Percentiles rank a stretch among this genome's conserved stretches.
Evolutionary conservation across 2,888 invertebrate genomes (phyloP).

Genomic region (Chironomus tentans): DNA sequence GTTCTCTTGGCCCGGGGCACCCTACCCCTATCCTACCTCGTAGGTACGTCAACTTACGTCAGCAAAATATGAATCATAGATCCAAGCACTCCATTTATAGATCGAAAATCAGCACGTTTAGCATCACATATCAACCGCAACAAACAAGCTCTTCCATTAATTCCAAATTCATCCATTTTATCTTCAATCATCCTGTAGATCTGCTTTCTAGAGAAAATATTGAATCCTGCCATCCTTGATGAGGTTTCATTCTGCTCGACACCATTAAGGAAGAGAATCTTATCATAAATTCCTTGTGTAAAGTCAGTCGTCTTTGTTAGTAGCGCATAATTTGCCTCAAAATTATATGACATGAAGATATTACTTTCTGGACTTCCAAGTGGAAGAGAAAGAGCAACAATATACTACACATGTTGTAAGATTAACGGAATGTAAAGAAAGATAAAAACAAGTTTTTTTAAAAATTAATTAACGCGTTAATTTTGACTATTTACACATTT

Average conservation of each 20-base stretch:
- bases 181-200: conserved; percentile 28
- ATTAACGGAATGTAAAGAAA: no score
- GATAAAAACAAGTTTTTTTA: no score
- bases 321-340: conserved; percentile 57
- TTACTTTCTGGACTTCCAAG: conserved; percentile 57
- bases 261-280: conserved; percentile 11
- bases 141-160: conserved; percentile 52
- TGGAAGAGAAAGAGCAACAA: conserved; percentile 61
- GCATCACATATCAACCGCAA: conserved; percentile 59
- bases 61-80: conserved; percentile 57
- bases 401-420: conserved; percentile 35
- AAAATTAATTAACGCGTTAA: no score
- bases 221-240: neutral
- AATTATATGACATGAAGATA: conserved; percentile 64
- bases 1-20: no score
- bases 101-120: conserved; percentile 45
- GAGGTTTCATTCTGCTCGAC: neutral
- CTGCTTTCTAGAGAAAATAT: neutral
- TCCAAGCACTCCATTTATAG: conserved; percentile 56
- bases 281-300: conserved; percentile 42
- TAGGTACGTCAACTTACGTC: no score
- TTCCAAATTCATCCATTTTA: conserved; percentile 39
- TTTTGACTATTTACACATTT: no score
- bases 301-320: conserved; percentile 52
- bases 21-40: no score